Conservation (phyloP, 1,140 invertebrate species). For the Zaprionus inermis region DNA sequence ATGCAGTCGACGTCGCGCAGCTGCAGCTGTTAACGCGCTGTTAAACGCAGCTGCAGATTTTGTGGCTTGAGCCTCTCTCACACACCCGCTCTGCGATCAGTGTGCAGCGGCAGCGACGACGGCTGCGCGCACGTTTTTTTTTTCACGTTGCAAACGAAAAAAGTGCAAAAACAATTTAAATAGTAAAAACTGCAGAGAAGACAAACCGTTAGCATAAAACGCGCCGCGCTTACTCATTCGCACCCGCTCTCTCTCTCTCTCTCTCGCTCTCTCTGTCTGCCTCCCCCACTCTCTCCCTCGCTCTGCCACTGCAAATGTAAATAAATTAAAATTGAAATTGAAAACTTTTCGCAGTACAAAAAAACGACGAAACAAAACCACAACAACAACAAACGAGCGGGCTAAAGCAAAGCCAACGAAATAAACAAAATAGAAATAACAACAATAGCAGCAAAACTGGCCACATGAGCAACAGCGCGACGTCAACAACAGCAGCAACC, state of each 20-base stretch:
- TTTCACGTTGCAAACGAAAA: neutral
- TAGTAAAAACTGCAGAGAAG: slow-evolving; percentile 11
- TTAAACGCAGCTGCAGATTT: neutral
- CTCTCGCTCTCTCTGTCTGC: too few species aligned
- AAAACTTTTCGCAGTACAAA: slow-evolving; percentile 67
- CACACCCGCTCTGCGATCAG: neutral
- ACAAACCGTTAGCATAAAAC: neutral
- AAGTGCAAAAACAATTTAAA: slow-evolving; percentile 23
- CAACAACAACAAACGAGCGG: slow-evolving; percentile 45
- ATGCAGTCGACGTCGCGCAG: slow-evolving; percentile 3
- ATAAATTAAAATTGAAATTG: slow-evolving; percentile 29
- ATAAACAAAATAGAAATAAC: slow-evolving; percentile 4
- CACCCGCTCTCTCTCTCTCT: neutral
- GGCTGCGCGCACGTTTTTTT: neutral
- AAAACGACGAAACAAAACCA: slow-evolving; percentile 29
- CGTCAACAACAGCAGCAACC: neutral
- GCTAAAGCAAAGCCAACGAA: slow-evolving; percentile 59
- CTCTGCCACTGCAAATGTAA: neutral
- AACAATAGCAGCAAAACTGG: slow-evolving; percentile 15
- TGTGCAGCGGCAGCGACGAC: neutral
- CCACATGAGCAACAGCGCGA: slow-evolving; percentile 35
- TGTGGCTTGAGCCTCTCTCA: neutral
- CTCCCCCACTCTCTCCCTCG: neutral
- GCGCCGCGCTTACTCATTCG: neutral
- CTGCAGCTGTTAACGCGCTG: slow-evolving; percentile 5